These are phyloP conservation scores for Agapornis canus DNA, from an alignment of 2,797 vertebrate genomes.

Conservation along the genomic window DNA sequence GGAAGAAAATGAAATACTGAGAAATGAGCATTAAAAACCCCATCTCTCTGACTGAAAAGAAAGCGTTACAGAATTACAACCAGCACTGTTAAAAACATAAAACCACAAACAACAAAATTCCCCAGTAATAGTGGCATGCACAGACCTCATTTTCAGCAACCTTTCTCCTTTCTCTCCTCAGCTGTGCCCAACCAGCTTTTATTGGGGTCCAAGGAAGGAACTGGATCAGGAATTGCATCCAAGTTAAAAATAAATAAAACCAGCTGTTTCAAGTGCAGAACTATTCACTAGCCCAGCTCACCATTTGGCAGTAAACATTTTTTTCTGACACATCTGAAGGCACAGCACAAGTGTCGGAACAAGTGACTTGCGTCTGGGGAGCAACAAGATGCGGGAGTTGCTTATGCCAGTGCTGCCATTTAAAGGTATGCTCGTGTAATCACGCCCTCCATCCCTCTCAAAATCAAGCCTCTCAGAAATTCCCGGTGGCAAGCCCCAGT, in stretches of 20 bases:
- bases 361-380: background rate
- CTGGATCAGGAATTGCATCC: background rate
- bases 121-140: background rate
- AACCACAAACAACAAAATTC: background rate
- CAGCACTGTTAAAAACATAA: background rate
- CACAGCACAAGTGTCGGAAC: rapidly evolving
- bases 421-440: background rate
- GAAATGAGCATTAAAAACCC: background rate
- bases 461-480: background rate
- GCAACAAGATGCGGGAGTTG: background rate
- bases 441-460: background rate
- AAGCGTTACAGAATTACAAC: background rate
- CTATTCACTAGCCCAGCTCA: background rate
- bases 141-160: background rate
- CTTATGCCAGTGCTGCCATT: background rate
- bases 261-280: background rate
- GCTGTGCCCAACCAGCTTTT: background rate
- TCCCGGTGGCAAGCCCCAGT: background rate
- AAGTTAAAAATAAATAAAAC: background rate
- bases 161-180: background rate
- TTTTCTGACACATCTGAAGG: background rate
- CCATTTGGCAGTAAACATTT: background rate
- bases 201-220: background rate
- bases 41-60: background rate
- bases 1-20: background rate